Percentiles rank a stretch among this genome's conserved stretches.
Evolutionary conservation across 2,888 invertebrate species (phyloP).

Genomic region (Drosophila prostipennis): DNA sequence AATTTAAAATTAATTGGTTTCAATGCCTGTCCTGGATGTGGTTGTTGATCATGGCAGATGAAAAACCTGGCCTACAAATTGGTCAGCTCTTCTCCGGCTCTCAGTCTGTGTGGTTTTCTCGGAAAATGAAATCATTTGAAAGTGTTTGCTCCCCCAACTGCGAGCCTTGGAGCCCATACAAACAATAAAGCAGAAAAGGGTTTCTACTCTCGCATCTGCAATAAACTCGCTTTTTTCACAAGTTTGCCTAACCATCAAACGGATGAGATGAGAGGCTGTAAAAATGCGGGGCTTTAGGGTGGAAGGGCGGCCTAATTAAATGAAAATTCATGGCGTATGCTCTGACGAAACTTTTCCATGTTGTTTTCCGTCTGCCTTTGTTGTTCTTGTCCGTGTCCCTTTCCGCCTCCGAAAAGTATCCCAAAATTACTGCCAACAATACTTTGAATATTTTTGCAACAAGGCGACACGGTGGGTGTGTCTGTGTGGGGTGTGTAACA

Average conservation of each 20-base stretch:
- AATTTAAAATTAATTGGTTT: constrained; percentile 79
- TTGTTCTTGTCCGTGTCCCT: constrained; percentile 11
- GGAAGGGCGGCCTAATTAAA: constrained; percentile 72
- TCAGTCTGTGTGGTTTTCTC: constrained; percentile 57
- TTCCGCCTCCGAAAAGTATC: constrained; percentile 54
- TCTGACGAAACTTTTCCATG: constrained; percentile 58
- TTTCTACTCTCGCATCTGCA: constrained; percentile 26
- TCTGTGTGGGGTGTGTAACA: constrained; percentile 41
- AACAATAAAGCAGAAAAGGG: constrained; percentile 67
- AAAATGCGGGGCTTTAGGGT: constrained; percentile 15
- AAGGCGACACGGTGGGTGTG: constrained; percentile 32
- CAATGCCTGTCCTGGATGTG: constrained; percentile 63
- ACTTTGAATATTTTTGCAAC: constrained; percentile 52
- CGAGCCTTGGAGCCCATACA: constrained; percentile 43
- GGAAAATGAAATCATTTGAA: constrained; percentile 76
- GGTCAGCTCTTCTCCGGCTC: constrained; percentile 54
- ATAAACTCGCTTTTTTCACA: constrained; percentile 38
- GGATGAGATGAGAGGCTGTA: constrained; percentile 46
- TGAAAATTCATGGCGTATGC: constrained; percentile 76
- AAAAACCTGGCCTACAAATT: constrained; percentile 58
- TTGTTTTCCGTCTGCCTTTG: constrained; percentile 32
- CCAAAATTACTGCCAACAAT: constrained; percentile 65
- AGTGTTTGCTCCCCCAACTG: constrained; percentile 51
- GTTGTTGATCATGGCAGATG: constrained; percentile 21
- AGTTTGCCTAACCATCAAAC: constrained; percentile 70